Conservation (phyloP, 2,888 invertebrate species). For the Drosophila mulleri region DNA sequence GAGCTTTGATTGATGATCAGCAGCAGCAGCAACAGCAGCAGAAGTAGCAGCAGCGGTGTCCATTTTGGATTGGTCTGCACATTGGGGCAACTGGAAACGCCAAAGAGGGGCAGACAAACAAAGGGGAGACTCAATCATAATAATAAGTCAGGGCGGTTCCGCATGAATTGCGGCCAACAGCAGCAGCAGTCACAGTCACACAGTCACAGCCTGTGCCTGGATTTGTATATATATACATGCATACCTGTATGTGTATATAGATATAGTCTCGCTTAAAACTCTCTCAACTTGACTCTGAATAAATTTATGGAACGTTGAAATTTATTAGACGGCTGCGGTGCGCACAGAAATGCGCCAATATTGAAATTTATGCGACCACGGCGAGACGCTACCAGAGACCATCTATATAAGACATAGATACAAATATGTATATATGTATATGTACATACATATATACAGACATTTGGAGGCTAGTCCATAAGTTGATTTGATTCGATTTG, state of each 20-base stretch:
- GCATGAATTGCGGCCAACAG: slow-evolving; percentile 41
- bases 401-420: not conserved
- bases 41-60: slow-evolving; percentile 19
- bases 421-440: not conserved
- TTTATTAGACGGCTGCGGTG: slow-evolving; percentile 68
- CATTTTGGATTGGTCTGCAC: slow-evolving; percentile 12
- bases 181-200: not conserved
- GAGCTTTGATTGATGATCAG: slow-evolving; percentile 77
- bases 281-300: slow-evolving; percentile 75
- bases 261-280: slow-evolving; percentile 20
- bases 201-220: slow-evolving; percentile 12
- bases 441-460: slow-evolving; percentile 7
- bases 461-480: slow-evolving; percentile 53
- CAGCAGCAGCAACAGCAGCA: slow-evolving; percentile 33
- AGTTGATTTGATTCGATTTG: slow-evolving; percentile 80
- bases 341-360: slow-evolving; percentile 78
- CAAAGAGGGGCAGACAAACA: not conserved
- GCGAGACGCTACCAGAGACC: slow-evolving; percentile 24
- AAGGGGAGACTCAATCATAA: slow-evolving; percentile 42
- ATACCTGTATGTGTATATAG: slow-evolving; percentile 9
- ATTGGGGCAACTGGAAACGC: slow-evolving; percentile 14
- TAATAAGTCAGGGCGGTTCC: slow-evolving; percentile 73
- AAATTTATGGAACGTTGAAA: slow-evolving; percentile 75
- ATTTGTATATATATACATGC: slow-evolving; percentile 1
- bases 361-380: slow-evolving; percentile 74